Evolutionary conservation across 2,888 invertebrate genomes (phyloP), one percentile per base, ranked within the genome.

Genomic region (Siphlonurus alternatus): DNA sequence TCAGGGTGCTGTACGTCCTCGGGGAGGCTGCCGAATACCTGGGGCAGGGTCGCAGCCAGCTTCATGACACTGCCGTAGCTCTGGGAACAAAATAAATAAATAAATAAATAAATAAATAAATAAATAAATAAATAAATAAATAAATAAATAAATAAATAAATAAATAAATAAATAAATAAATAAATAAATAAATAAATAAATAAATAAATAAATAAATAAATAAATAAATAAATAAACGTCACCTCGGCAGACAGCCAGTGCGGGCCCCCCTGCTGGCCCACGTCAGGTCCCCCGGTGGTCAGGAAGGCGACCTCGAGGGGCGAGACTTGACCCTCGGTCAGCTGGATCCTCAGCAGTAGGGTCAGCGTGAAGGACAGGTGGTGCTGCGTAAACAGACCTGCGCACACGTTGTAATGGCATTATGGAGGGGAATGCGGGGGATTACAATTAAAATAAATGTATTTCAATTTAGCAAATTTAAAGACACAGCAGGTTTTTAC

Each of bases 281-380:
- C n/a, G 19, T 10, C n/a, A n/a, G 5, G 15, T 56, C 20, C 56
- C 5, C n/a, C n/a, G 71, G 93, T 94, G 69, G 93, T 89, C 73
- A 95, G 94, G 78, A 95, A 95, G 73, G 93, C 91, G 24, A 95
- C 74, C 72, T 94, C 86, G 3, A 76, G 72, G 71, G 89, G 91
- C 0, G 73, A 75, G 1, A 94, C 76, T 23, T 77, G 72, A 0
- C 76, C 81, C 5, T 83, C 79, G 69, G 86, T 87, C 73, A 88
- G 85, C 70, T 93, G 85, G 68, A 95, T 74, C 73, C 89, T 90
- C 19, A 87, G 83, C 66, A 90, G 85, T 78, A 95, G 93, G 83
- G 93, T 92, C 75, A 95, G 91, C 0, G 94, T 93, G 74, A 85
- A 94, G 23, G 95, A 78, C 38, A 95, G 77, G 74, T 95, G 94